Evolutionary conservation across 2,888 invertebrate species (phyloP).

Genomic region (Dolichopus griseipennis): DNA sequence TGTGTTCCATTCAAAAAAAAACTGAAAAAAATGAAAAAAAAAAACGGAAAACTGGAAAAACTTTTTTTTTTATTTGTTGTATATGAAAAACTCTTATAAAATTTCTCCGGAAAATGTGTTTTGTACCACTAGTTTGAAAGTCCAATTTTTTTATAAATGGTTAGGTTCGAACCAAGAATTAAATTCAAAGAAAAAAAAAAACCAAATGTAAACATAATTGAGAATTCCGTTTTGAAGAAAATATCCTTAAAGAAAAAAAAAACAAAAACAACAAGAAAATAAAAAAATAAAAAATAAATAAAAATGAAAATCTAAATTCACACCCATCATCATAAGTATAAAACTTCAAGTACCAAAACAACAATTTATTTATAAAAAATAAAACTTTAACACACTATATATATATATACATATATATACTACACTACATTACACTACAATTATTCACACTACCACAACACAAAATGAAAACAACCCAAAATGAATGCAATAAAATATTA

Average conservation of each 20-base stretch:
- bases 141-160: background rate
- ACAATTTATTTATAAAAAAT: too few relatives aligned
- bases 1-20: background rate
- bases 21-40: background rate
- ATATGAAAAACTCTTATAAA: background rate
- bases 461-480: too few relatives aligned
- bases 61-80: background rate
- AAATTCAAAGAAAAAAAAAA: too few relatives aligned
- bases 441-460: too few relatives aligned
- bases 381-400: too few relatives aligned
- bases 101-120: background rate
- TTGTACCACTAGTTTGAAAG: background rate
- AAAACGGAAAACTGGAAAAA: background rate
- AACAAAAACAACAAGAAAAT: background rate
- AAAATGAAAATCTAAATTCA: too few relatives aligned
- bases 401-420: too few relatives aligned
- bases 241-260: background rate
- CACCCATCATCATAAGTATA: too few relatives aligned
- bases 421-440: too few relatives aligned
- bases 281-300: too few relatives aligned
- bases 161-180: background rate
- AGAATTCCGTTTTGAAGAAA: background rate
- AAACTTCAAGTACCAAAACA: too few relatives aligned
- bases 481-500: too few relatives aligned
- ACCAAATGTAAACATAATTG: background rate